These are phyloP conservation scores for Harpagus bidentatus DNA, from an alignment of 2,113 vertebrate species.

Conservation along the genomic window DNA sequence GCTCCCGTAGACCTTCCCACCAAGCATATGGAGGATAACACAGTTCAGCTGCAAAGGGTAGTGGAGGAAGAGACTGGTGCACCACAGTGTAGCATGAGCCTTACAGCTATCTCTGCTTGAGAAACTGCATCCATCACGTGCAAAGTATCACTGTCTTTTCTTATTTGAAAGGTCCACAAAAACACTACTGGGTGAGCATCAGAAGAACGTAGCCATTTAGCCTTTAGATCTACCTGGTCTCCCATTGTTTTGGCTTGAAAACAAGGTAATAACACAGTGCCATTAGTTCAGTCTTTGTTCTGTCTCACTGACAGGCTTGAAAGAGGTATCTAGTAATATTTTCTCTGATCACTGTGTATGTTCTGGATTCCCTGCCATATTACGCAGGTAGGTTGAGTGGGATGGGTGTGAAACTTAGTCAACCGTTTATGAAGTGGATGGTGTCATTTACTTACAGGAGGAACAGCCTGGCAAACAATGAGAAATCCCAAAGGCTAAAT, in stretches of 20 bases:
- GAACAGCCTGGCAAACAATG: background rate
- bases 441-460: background rate
- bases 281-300: background rate
- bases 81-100: background rate
- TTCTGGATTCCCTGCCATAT: background rate
- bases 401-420: background rate
- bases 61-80: background rate
- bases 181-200: background rate
- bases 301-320: background rate
- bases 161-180: background rate
- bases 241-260: background rate
- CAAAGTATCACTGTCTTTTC: background rate
- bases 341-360: background rate
- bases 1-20: background rate
- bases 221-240: background rate
- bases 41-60: background rate
- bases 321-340: background rate
- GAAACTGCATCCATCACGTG: background rate
- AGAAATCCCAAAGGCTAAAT: background rate
- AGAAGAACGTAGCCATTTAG: background rate
- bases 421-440: fast-evolving
- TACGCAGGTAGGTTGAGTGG: background rate
- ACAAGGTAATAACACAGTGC: background rate
- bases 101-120: background rate
- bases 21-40: background rate